Evolutionary conservation across 2,113 vertebrate species (phyloP), one percentile per base, ranked within the genome.

Genomic region (Platycercus adscitus): DNA sequence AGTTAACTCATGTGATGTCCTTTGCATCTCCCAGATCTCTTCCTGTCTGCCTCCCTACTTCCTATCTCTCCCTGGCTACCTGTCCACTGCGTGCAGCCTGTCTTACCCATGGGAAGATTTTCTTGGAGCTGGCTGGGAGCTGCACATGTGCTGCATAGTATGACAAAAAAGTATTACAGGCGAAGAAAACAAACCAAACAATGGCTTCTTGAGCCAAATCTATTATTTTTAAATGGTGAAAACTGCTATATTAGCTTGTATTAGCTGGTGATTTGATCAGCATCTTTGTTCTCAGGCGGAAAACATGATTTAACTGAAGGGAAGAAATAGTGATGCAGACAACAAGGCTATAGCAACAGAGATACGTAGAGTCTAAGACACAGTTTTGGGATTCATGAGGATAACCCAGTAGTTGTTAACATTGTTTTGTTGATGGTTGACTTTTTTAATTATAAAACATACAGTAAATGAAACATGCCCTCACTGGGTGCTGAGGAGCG

Each of bases 91-190:
- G 35, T 44, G 29, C 37, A 70, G 58, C 33, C 37, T 37, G 21
- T 63, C 23, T 63, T 44, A 50, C 19, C 24, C 9, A 14, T 21
- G 21, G n/a, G 18, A 81, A 13, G n/a, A 20, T 70, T 81, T 17
- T 70, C 55, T 63, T 0, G 3, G 68, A 79, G 52, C 11, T 55
- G 52, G 52, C 11, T 55, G 52, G 17, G 52, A 55, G 35, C 24
- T 35, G 37, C 15, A 2, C 0, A 0, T n/a, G 33, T 64, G 26
- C 47, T 55, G 17, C 1, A 0, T 26, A 28, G 20, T 85, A 63
- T 61, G 55, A 58, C 24, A 35, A 69, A 56, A 64, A 11, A 56
- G 24, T 11, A 10, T 63, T 50, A 23, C 23, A 50, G 47, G n/a
- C 58, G 37, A 44, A 72, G 24, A 75, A 55, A 80, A 33, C 50